Conservation (phyloP, 2,113 vertebrate genomes). For the Fulmarus glacialis region DNA sequence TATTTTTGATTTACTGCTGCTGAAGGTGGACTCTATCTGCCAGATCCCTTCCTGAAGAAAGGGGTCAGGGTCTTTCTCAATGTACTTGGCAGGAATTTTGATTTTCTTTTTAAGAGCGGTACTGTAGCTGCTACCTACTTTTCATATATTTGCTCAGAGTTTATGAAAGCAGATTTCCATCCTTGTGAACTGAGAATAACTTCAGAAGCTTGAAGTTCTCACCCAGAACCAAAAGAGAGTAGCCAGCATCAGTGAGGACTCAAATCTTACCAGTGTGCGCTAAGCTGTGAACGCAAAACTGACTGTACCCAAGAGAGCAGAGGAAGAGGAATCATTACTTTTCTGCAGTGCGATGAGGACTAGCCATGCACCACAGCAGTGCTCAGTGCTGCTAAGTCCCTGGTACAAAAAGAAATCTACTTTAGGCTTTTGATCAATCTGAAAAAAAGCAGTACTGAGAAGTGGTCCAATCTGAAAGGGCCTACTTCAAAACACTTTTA, state of each 20-base stretch:
- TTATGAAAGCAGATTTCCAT: not conserved
- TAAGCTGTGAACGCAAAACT: not conserved
- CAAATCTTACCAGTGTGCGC: not conserved
- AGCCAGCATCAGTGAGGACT: not conserved
- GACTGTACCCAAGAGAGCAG: not conserved
- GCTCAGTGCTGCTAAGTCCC: not conserved
- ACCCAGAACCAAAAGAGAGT: not conserved
- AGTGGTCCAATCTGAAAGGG: not conserved
- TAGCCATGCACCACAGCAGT: rapidly evolving
- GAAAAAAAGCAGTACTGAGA: not conserved
- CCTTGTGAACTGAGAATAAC: not conserved
- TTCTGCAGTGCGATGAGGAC: not conserved
- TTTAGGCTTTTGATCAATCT: not conserved
- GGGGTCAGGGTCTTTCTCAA: not conserved
- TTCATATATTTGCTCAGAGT: not conserved
- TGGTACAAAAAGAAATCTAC: not conserved
- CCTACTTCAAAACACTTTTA: not conserved
- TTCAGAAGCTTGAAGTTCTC: not conserved
- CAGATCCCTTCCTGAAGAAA: not conserved
- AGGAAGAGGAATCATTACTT: not conserved
- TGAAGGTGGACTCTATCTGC: not conserved
- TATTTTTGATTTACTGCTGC: not conserved
- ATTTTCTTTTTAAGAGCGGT: not conserved
- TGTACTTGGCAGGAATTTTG: not conserved
- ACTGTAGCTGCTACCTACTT: not conserved